Evolutionary conservation across 2,888 invertebrate genomes (phyloP).

Genomic region (Caenorhabditis becei): DNA sequence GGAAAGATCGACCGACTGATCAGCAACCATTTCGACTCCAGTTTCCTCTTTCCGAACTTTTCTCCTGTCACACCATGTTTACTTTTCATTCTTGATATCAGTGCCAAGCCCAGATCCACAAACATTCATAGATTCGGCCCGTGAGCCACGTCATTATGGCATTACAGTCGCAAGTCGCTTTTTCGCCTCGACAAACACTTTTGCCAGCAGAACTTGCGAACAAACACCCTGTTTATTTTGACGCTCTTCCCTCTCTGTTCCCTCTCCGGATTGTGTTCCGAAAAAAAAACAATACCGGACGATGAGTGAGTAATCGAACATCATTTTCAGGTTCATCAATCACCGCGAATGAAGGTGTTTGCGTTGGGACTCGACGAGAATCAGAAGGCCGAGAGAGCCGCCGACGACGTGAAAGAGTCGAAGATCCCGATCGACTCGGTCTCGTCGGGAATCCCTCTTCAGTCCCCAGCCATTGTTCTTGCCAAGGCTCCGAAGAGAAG

Average conservation of each 20-base stretch:
- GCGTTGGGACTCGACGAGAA: slow-evolving; percentile 80
- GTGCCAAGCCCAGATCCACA: slow-evolving; percentile 45
- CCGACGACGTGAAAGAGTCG: slow-evolving; percentile 36
- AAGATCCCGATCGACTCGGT: slow-evolving; percentile 66
- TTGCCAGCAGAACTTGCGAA: slow-evolving; percentile 7
- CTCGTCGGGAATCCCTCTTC: slow-evolving; percentile 49
- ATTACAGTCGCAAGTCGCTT: slow-evolving; percentile 1
- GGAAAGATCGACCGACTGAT: neutral
- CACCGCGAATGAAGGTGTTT: slow-evolving; percentile 79
- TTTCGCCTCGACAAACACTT: slow-evolving; percentile 7
- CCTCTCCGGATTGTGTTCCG: neutral
- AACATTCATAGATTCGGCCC: slow-evolving; percentile 19
- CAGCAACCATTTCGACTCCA: no score
- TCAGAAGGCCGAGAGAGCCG: slow-evolving; percentile 63
- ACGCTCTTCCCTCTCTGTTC: slow-evolving; percentile 24
- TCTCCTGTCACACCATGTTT: slow-evolving; percentile 6
- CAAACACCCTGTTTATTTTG: slow-evolving; percentile 27
- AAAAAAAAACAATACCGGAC: slow-evolving; percentile 6
- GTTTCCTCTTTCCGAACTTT: neutral
- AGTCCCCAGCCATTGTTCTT: slow-evolving; percentile 60
- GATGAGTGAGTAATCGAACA: neutral
- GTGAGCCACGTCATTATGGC: slow-evolving; percentile 26
- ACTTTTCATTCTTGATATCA: slow-evolving; percentile 24
- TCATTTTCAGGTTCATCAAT: slow-evolving; percentile 68
- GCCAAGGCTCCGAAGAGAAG: slow-evolving; percentile 53